A percentile compares a stretch with the other conserved stretches of the same genome.
Conservation (phyloP, 2,113 vertebrate species). For the Gymnobelideus leadbeateri region DNA sequence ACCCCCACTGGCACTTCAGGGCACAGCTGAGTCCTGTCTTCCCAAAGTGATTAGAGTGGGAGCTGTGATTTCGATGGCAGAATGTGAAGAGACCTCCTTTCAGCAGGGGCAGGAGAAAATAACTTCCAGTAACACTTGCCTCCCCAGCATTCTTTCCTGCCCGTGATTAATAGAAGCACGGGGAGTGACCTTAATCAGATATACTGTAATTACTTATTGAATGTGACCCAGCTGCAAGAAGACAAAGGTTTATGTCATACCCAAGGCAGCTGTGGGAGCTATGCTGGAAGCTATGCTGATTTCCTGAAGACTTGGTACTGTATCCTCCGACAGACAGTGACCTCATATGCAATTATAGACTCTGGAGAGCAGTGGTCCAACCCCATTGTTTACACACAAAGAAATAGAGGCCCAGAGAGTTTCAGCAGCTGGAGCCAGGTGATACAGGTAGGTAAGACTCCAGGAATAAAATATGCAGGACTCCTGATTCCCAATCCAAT, state of each 20-base stretch:
- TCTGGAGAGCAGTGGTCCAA: not conserved
- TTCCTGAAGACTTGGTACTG: not conserved
- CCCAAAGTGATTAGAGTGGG: conserved; percentile 74
- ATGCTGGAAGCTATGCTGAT: conserved; percentile 11
- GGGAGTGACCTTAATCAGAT: conserved; percentile 51
- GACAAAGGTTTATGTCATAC: conserved; percentile 38
- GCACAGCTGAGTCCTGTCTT: conserved; percentile 82
- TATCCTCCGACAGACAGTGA: not conserved
- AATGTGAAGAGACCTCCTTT: conserved; percentile 73
- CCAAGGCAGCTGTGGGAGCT: conserved; percentile 45
- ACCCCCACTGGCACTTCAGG: not conserved
- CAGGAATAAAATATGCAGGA: not conserved
- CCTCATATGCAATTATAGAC: not conserved
- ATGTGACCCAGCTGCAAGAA: conserved; percentile 47
- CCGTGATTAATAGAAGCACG: conserved; percentile 75
- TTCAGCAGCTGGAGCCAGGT: not conserved
- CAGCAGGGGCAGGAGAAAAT: conserved; percentile 75
- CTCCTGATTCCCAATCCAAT: not conserved
- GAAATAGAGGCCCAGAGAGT: not conserved
- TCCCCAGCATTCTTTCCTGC: conserved; percentile 78
- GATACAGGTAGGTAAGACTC: not conserved
- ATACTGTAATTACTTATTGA: conserved; percentile 35
- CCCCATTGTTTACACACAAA: not conserved
- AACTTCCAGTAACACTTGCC: conserved; percentile 65
- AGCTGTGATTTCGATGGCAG: conserved; percentile 71